Evolutionary conservation across 2,797 vertebrate species (phyloP), one percentile per base, ranked within the genome.

Genomic region (Mastacembelus armatus): DNA sequence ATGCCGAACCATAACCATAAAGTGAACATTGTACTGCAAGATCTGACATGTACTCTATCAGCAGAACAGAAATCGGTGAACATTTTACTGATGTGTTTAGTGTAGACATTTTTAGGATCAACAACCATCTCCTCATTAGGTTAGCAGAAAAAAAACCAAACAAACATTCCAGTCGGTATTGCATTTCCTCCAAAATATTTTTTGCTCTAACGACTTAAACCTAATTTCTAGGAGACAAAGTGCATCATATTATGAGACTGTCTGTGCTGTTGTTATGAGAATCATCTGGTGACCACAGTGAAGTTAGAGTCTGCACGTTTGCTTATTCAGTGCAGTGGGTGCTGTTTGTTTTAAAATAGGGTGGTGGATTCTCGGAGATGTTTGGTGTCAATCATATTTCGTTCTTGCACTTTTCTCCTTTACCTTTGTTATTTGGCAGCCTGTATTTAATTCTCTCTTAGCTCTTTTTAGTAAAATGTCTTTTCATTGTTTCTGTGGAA

Each of bases 231-330:
- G 33, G 33, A 35, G 4, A 35, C 33, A 35, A 33, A 12, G 11
- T 14, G n/a, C n/a, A n/a, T n/a, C n/a, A n/a, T n/a, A n/a, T n/a
- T n/a, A n/a, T n/a, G n/a, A n/a, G n/a, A n/a, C n/a, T n/a, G n/a
- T n/a, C n/a, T 35, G 14, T 24, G 45, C 22, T 49, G 35, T n/a
- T n/a, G n/a, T n/a, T 18, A 19, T 60, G 48, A 64, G 38, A 69
- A 44, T 49, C 38, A 62, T 61, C 52, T 54, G 27, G 61, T 75
- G 73, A 79, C 81, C 76, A 65, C 71, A 85, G 58, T 86, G 66
- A 66, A 78, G 71, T 30, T 60, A 43, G 80, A n/a, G n/a, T n/a
- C 24, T 26, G 26, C 24, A 2, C 24, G 3, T 26, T 26, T 26
- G 3, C 3, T 63, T 65, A 78, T 66, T 64, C 1, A 67, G 54